Percentiles rank a stretch among this genome's conserved stretches.
phyloP scores from a whole-genome alignment of 2,888 invertebrate species.

The Stenodera caucasica region DNA sequence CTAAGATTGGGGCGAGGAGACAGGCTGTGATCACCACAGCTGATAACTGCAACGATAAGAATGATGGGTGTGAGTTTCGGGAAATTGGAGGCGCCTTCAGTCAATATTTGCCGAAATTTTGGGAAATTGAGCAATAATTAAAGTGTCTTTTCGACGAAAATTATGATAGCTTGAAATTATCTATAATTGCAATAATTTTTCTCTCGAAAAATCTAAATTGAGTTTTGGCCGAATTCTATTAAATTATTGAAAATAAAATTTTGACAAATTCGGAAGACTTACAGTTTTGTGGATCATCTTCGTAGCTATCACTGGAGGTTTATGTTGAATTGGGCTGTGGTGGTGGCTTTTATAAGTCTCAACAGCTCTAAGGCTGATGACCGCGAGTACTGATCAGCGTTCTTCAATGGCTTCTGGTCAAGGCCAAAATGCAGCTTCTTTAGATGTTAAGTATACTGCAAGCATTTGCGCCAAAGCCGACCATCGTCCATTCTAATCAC shows the following conservation, averaged over 20 bases:
- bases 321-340: slow-evolving; percentile 8
- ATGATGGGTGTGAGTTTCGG: neutral
- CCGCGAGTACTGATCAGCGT: slow-evolving; percentile 25
- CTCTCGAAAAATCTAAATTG: neutral
- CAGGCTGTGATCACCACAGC: neutral
- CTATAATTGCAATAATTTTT: neutral
- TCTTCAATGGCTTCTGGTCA: slow-evolving; percentile 33
- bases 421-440: slow-evolving; percentile 26
- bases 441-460: slow-evolving; percentile 21
- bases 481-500: neutral
- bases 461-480: slow-evolving; percentile 15
- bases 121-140: neutral
- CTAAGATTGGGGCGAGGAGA: slow-evolving; percentile 1
- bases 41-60: neutral
- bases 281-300: slow-evolving; percentile 26
- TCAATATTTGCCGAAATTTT: neutral
- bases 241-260: neutral
- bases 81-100: neutral
- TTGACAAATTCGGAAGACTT: slow-evolving; percentile 11
- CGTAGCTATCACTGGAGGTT: slow-evolving; percentile 16
- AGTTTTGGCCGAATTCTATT: too few species aligned
- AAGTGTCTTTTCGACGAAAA: too few species aligned
- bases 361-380: slow-evolving; percentile 29
- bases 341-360: slow-evolving; percentile 26
- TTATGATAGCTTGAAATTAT: neutral